Evolutionary conservation across 2,113 vertebrate species (phyloP), one percentile per base, ranked within the genome.

Genomic region (Oryzias woworae): DNA sequence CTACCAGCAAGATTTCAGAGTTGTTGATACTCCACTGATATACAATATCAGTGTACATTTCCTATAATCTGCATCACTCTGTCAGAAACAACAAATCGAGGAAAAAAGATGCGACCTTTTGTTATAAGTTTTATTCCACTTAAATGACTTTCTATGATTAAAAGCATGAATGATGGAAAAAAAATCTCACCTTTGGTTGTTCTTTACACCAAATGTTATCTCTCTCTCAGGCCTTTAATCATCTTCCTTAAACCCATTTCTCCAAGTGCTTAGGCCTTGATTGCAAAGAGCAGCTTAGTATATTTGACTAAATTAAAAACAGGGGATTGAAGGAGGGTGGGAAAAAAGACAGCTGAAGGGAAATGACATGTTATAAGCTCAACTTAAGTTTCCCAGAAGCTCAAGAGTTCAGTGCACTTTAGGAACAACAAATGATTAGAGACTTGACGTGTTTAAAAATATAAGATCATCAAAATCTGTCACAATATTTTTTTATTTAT

Each of bases 221-320:
- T 81, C 53, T 78, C 67, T 53, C 63, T 80, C 58, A 14, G 68
- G 69, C 70, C 59, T 72, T 86, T 88, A 87, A 90, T 90, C 81
- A 88, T 75, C 48, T 62, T 60, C 78, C 67, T 81, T 80, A 90
- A 88, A 82, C 80, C 67, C 44, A 67, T 63, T 66, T 64, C 52
- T 47, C 62, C 66, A 54, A 78, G 77, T 64, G 81, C 86, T 88
- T 88, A 85, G 58, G 53, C 66, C 46, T 78, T 88, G 80, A 87
- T 89, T 89, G 83, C 76, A 81, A 84, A 86, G 75, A 81, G 78
- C 83, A 62, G 86, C 85, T 88, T 87, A 85, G 75, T 69, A 73
- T 80, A 86, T 84, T 73, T 85, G 79, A 87, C 80, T 73, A 86
- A 90, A 90, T 88, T 86, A 86, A 87, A 87, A 79, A 71, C 54